Conservation (phyloP, 2,113 vertebrate genomes). For the Notothenia rossii region DNA sequence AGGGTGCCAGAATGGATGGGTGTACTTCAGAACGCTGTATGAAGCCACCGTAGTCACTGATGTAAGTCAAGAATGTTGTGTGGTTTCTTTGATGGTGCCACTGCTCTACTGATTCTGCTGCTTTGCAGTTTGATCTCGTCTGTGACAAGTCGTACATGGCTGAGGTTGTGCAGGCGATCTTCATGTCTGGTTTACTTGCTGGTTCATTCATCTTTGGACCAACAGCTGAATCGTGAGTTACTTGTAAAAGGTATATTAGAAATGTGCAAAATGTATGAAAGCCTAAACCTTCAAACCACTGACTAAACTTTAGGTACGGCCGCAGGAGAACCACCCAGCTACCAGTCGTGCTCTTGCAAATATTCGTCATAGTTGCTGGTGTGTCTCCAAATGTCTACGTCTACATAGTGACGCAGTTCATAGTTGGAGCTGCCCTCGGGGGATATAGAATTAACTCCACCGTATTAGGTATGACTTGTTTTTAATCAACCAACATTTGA, state of each 20-base stretch:
- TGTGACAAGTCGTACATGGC: slow-evolving; percentile 57
- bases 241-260: not conserved
- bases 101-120: not conserved
- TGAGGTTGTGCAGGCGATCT: slow-evolving; percentile 44
- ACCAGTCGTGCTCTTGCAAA: slow-evolving; percentile 37
- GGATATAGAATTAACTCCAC: slow-evolving; percentile 65
- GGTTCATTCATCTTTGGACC: slow-evolving; percentile 71
- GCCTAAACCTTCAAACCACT: not conserved
- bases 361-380: slow-evolving; percentile 36
- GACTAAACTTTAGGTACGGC: slow-evolving; percentile 54
- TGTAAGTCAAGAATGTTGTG: slow-evolving; percentile 61
- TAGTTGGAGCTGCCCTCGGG: slow-evolving; percentile 52
- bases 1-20: slow-evolving; percentile 83
- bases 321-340: slow-evolving; percentile 64
- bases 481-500: not conserved
- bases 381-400: slow-evolving; percentile 59
- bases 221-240: slow-evolving; percentile 64
- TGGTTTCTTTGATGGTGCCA: not conserved
- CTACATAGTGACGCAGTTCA: slow-evolving; percentile 56
- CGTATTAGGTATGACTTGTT: slow-evolving; percentile 59
- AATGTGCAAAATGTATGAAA: no score
- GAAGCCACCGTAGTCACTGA: slow-evolving; percentile 78
- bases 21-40: slow-evolving; percentile 77
- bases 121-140: slow-evolving; percentile 72
- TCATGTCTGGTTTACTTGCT: slow-evolving; percentile 56